A percentile compares a stretch with the other conserved stretches of the same genome.
Evolutionary conservation across 64 coral and sea anemone genomes (phyloP).

Genomic region (Acropora yongei): DNA sequence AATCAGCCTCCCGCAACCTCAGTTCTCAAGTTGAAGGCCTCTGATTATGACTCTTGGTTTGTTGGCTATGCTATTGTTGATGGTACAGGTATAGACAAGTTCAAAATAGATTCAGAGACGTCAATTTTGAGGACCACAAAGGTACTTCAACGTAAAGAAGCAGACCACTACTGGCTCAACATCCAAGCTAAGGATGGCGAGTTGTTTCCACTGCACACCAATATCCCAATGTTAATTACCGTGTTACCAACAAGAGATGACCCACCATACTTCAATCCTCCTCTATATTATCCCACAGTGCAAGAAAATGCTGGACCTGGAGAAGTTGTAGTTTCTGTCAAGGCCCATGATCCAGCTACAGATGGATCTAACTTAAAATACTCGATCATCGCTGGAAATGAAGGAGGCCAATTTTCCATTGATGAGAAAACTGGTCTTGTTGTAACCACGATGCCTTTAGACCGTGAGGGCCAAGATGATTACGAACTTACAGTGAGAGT

Average conservation of each 20-base stretch:
- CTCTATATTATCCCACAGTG: conserved; percentile 78
- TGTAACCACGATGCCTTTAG: conserved; percentile 62
- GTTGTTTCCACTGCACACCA: conserved; percentile 74
- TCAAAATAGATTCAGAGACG: conserved; percentile 73
- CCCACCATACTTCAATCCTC: conserved; percentile 80
- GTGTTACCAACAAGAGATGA: conserved; percentile 71
- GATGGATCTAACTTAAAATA: conserved; percentile 77
- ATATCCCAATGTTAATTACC: conserved; percentile 78
- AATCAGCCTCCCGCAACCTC: conserved; percentile 61
- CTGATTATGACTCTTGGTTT: conserved; percentile 84
- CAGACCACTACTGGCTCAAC: conserved; percentile 87
- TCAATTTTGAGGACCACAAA: conserved; percentile 60
- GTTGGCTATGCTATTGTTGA: conserved; percentile 83
- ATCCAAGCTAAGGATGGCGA: conserved; percentile 92
- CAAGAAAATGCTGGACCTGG: conserved; percentile 59
- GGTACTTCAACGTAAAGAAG: conserved; percentile 64
- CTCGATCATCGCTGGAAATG: conserved; percentile 71
- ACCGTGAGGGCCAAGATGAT: conserved; percentile 43
- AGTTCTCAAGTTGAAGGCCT: conserved; percentile 53
- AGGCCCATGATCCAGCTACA: conserved; percentile 74
- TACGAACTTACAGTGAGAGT: conserved; percentile 68
- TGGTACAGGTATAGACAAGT: conserved; percentile 91
- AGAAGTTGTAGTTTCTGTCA: conserved; percentile 64
- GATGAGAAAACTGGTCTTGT: conserved; percentile 70
- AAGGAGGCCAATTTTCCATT: conserved; percentile 71